Evolutionary conservation across 2,797 vertebrate genomes (phyloP).

Genomic region (Balearica regulorum): DNA sequence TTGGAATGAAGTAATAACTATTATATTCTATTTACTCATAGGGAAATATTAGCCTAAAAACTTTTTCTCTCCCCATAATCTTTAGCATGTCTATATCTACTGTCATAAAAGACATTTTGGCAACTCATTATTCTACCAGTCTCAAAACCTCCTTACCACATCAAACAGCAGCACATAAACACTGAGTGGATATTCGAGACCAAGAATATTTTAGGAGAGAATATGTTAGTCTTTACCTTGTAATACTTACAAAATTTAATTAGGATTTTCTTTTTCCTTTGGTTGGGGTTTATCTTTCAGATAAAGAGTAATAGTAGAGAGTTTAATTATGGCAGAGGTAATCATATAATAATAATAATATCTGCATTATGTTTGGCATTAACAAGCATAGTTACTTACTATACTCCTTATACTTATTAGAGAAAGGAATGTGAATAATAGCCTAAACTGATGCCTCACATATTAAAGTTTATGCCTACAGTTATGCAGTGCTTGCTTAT

Average conservation of each 20-base stretch:
- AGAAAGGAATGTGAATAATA: neutral
- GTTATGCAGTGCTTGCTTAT: neutral
- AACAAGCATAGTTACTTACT: neutral
- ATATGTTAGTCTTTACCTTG: neutral
- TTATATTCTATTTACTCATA: slow-evolving; percentile 43
- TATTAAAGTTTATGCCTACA: neutral
- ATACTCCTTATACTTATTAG: neutral
- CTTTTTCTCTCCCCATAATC: slow-evolving; percentile 1
- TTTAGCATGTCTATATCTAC: neutral
- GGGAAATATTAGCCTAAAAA: slow-evolving; percentile 24
- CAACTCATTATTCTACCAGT: neutral
- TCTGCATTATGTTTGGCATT: neutral
- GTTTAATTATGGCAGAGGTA: neutral
- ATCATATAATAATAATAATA: neutral
- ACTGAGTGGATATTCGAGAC: neutral
- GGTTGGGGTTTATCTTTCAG: neutral
- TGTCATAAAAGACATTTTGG: neutral
- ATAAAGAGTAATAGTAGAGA: neutral
- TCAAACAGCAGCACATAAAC: neutral
- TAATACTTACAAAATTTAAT: neutral
- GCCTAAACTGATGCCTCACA: neutral
- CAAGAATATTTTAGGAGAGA: neutral
- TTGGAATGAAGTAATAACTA: slow-evolving; percentile 40
- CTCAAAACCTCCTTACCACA: neutral
- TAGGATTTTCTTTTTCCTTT: slow-evolving; percentile 10